Percentiles rank a stretch among this genome's conserved stretches.
Evolutionary conservation across 2,797 vertebrate species (phyloP).

Genomic region (Hafferia zeledoni): DNA sequence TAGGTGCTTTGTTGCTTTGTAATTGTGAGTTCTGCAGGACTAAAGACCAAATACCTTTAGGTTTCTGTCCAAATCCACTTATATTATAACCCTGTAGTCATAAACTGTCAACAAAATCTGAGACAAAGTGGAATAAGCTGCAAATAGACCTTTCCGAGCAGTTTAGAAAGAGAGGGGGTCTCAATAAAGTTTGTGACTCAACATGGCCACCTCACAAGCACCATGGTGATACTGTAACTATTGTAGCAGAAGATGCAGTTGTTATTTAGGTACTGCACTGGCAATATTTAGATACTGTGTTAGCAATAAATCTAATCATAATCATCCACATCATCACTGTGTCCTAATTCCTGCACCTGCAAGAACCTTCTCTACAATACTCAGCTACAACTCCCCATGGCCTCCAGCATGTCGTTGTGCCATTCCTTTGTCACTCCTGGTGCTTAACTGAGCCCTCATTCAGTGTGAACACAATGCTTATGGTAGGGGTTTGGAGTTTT

Average conservation of each 20-base stretch:
- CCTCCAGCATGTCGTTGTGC: neutral
- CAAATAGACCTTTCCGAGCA: neutral
- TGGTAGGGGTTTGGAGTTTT: neutral
- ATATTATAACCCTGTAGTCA: neutral
- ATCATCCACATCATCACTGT: neutral
- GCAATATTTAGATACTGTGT: neutral
- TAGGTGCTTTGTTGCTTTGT: neutral
- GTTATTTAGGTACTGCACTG: neutral
- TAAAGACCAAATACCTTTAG: neutral
- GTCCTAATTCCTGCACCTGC: neutral
- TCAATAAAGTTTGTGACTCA: neutral
- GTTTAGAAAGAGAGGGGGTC: neutral
- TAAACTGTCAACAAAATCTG: neutral
- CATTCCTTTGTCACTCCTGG: neutral
- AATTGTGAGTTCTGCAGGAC: neutral
- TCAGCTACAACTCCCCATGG: rapidly evolving
- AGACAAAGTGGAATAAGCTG: neutral
- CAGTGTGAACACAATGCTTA: neutral
- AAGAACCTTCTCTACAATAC: neutral
- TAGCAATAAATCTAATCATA: neutral
- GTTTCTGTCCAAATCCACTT: neutral
- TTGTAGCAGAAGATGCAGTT: neutral
- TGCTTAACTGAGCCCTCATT: neutral
- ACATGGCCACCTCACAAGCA: neutral
- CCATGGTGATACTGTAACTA: neutral